Conservation (phyloP, 2,888 invertebrate genomes). For the Stramonita haemastoma region DNA sequence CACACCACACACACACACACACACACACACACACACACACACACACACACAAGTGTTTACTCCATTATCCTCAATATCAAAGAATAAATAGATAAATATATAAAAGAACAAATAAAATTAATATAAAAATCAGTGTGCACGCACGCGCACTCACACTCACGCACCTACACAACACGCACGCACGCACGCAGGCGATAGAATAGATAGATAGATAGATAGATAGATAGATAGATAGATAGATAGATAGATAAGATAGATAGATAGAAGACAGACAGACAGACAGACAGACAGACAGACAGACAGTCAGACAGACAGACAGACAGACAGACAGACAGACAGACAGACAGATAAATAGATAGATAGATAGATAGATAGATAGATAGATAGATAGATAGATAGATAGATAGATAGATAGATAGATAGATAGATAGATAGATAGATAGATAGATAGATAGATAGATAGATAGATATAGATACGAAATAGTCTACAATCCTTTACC, state of each 20-base stretch:
- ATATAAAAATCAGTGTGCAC: too few species aligned
- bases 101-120: too few species aligned
- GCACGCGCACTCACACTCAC: too few species aligned
- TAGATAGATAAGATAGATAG: background rate
- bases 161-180: too few species aligned
- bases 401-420: background rate
- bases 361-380: too few species aligned
- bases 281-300: background rate
- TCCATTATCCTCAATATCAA: too few species aligned
- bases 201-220: conserved; percentile 2
- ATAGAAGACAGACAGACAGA: background rate
- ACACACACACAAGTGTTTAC: background rate
- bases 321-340: background rate
- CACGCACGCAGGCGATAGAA: too few species aligned
- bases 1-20: too few species aligned
- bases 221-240: background rate
- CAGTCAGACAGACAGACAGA: background rate
- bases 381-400: background rate
- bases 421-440: background rate
- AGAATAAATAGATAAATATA: too few species aligned
- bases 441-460: background rate
- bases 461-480: background rate
- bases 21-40: background rate
- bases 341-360: background rate
- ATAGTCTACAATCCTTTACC: conserved; percentile 49